Evolutionary conservation across 2,888 invertebrate species (phyloP), one percentile per base, ranked within the genome.

Genomic region (Geophilus truncorum): DNA sequence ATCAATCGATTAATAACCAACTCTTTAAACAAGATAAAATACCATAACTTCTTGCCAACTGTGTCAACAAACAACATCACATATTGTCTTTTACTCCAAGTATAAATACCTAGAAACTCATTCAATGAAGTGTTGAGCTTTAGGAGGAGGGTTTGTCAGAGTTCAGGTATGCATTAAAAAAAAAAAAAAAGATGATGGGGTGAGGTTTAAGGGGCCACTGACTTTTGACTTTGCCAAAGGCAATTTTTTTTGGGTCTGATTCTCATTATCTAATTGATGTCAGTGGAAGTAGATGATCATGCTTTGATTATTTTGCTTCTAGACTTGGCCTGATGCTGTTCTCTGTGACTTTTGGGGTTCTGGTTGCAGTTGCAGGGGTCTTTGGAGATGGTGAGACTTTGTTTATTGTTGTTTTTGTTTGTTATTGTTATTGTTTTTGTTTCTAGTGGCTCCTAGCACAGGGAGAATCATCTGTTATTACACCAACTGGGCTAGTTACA

Each of bases 401-500:
- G n/a, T 40, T 4, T n/a, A 4, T 40, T 10, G 1, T 40, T 2
- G 0, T 15, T n/a, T 40, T 40, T 0, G 15, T 40, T 34, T 40
- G 15, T 40, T 4, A 40, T 40, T 12, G 40, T 40, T 40, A 10
- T 12, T 1, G 12, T n/a, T 40, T 40, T 40, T n/a, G 15, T 12
- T 4, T 62, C 21, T 62, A 62, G 57, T 62, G 23, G 23, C 57
- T 62, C 57, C 57, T 25, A 76, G 76, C 28, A 76, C 10, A 34
- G 76, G 76, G 12, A 76, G 28, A 4, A 80, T 81, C 25, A 80
- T 82, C 23, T 92, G 92, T 84, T 92, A 92, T 87, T 92, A 90
- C 87, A 93, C 93, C 85, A 93, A 93, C 87, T 94, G 93, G 95
- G 95, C 95, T 10, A 90, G 94, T 80, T 93, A 94, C 88, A 90